Base-by-base conservation (phyloP, 2,888 invertebrate genomes). In the Chirona hameri region DNA sequence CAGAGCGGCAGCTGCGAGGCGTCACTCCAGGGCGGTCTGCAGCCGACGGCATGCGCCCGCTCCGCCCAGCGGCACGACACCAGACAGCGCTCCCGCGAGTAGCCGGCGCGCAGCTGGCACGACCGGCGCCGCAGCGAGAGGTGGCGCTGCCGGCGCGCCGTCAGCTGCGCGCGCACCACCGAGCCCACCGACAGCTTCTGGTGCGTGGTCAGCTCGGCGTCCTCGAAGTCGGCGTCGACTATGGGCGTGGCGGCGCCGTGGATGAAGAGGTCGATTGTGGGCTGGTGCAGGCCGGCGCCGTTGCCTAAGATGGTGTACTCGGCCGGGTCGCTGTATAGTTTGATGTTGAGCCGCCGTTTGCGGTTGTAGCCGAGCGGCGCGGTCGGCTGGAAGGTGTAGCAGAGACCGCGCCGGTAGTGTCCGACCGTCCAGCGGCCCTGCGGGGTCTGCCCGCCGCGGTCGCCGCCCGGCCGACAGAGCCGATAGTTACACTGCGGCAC, bases 161-260 rank as follows among this genome's bases (percentile, higher is more conserved):
- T 10, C n/a, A 65, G 65, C n/a, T n/a, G 65, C 27, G n/a, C n/a
- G n/a, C n/a, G 7, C n/a, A 65, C 65, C n/a, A 65, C 27, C 27
- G 24, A 24, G 65, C 65, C 65, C n/a, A n/a, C 65, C n/a, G 1
- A 2, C n/a, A 65, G 10, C n/a, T 5, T 1, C 65, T n/a, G 65
- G n/a, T n/a, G 27, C 65, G 65, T n/a, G n/a, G n/a, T 65, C 65
- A 65, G 65, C 65, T 65, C 65, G 65, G 65, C 65, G 65, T 65
- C 27, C n/a, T 65, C 65, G 27, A 65, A 65, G 65, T 65, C 65
- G 10, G 10, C 12, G 65, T 65, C 65, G 4, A 65, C 65, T n/a
- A 65, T 65, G 65, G 65, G 65, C 27, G 65, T n/a, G n/a, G n/a
- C 9, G 65, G 0, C n/a, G n/a, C 65, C 65, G 65, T n/a, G n/a